Conservation (phyloP, 2,797 vertebrate genomes). For the Sebastes hubbsi region DNA sequence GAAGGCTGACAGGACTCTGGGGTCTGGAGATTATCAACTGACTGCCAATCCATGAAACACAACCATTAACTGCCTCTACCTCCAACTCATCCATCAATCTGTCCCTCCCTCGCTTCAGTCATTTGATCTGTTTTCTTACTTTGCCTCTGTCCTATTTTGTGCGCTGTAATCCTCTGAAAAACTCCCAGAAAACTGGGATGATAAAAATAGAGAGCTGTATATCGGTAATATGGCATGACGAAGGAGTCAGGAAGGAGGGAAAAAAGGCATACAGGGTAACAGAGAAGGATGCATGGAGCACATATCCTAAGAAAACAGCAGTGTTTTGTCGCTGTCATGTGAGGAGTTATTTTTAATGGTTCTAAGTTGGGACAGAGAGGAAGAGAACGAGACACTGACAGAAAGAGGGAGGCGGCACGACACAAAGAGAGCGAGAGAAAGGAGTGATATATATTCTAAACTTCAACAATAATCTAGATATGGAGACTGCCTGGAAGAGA, state of each 20-base stretch:
- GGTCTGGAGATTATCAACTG: conserved; percentile 58
- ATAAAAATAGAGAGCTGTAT: background rate
- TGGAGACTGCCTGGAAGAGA: background rate
- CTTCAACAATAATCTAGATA: background rate
- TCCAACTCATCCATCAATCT: conserved; percentile 53
- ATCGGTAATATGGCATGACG: background rate
- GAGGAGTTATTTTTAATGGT: conserved; percentile 39
- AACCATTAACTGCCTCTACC: conserved; percentile 34
- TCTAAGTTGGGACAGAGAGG: conserved; percentile 17
- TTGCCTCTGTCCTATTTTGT: background rate
- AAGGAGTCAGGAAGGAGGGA: background rate
- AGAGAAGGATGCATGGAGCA: background rate
- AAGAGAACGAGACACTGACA: background rate
- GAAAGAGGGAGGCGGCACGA: background rate
- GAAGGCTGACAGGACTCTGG: conserved; percentile 28
- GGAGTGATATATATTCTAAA: background rate
- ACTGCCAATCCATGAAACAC: conserved; percentile 52
- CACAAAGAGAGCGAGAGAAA: background rate
- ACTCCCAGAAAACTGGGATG: background rate
- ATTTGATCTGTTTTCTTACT: background rate
- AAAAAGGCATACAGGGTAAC: background rate
- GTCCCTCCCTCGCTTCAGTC: background rate
- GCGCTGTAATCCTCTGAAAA: background rate
- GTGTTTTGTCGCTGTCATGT: conserved; percentile 9
- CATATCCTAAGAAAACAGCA: background rate